These are phyloP conservation scores for Myotis planiceps DNA, from an alignment of 2,797 vertebrate species.

Conservation along the genomic window DNA sequence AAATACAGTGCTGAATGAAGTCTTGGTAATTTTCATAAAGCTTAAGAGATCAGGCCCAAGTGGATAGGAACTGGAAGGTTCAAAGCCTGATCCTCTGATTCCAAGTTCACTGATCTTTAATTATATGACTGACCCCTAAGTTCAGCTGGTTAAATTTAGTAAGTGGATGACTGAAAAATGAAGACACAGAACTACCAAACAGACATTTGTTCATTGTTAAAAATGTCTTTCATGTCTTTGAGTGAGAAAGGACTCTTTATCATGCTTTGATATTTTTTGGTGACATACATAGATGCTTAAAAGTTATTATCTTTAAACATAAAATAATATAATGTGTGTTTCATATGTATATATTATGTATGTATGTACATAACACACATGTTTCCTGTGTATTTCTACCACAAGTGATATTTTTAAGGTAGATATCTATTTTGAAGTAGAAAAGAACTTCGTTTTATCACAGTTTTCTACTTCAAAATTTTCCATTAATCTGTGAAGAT, in stretches of 20 bases:
- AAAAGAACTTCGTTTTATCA: conserved; percentile 39
- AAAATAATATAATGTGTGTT: not conserved
- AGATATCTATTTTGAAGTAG: conserved; percentile 48
- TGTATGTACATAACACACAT: not conserved
- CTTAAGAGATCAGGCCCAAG: not conserved
- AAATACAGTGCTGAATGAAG: not conserved
- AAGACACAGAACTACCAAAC: not conserved
- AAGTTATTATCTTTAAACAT: not conserved
- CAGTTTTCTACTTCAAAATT: conserved; percentile 37
- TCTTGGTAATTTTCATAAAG: not conserved
- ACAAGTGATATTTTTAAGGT: conserved; percentile 12
- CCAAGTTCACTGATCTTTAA: not conserved
- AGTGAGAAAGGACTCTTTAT: not conserved
- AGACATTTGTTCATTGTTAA: not conserved
- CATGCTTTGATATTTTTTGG: not conserved
- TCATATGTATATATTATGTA: not conserved
- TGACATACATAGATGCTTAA: not conserved
- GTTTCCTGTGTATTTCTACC: not conserved
- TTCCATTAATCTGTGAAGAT: conserved; percentile 34
- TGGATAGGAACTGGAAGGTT: not conserved
- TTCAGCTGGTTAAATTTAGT: not conserved
- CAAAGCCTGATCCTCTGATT: not conserved
- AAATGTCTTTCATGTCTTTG: not conserved
- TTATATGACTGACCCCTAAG: not conserved
- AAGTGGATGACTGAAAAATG: not conserved